Conservation (phyloP, 2,888 invertebrate genomes). For the Strigamia maritima region DNA sequence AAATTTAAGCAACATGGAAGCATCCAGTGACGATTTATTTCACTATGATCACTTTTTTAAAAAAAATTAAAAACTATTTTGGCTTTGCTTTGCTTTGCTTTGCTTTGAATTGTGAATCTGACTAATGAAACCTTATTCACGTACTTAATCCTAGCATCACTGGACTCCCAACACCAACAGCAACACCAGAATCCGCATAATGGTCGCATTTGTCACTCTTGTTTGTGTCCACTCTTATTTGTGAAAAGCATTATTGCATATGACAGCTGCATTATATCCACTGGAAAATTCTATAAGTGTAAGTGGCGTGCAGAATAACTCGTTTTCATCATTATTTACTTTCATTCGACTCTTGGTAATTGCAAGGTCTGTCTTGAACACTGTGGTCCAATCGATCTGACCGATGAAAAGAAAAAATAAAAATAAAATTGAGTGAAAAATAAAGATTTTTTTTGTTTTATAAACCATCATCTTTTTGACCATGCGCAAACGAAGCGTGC, state of each 20-base stretch:
- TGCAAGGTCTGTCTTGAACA: not conserved
- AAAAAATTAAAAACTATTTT: too few relatives aligned
- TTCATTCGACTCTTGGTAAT: not conserved
- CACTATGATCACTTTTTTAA: too few relatives aligned
- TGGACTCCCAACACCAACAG: too few relatives aligned
- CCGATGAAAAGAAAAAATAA: too few relatives aligned
- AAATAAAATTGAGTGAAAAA: too few relatives aligned
- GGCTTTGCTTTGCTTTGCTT: too few relatives aligned
- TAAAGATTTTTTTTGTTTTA: not conserved
- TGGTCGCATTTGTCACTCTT: not conserved
- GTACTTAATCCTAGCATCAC: too few relatives aligned
- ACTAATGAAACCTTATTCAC: too few relatives aligned
- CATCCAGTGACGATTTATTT: too few relatives aligned
- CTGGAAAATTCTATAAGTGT: not conserved
- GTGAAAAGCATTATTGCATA: not conserved
- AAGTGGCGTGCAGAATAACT: not conserved
- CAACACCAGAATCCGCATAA: not conserved
- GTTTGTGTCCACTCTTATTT: not conserved
- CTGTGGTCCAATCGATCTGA: too few relatives aligned
- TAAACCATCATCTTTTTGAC: not conserved
- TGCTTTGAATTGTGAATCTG: too few relatives aligned
- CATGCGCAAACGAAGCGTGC: not conserved
- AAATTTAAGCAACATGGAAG: too few relatives aligned
- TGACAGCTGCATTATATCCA: not conserved
- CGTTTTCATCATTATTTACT: not conserved